A percentile compares a stretch with the other conserved stretches of the same genome.
Evolutionary conservation across 2,113 vertebrate species (phyloP).

Genomic region (Psephotus haematonotus): DNA sequence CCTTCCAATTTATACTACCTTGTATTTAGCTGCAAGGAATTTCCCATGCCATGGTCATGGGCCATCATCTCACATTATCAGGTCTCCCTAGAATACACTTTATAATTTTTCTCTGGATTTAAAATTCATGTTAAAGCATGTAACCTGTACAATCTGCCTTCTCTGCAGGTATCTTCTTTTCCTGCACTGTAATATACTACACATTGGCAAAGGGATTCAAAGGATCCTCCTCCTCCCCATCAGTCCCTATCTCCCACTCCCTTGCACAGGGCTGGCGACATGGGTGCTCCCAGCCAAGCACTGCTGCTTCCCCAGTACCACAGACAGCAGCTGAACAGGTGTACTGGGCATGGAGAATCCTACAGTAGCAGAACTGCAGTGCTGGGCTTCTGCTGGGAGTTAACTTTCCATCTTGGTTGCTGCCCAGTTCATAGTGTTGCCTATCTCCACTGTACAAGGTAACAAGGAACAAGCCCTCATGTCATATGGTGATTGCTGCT

Average conservation of each 20-base stretch:
- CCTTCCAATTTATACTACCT: not conserved
- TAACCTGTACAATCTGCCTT: not conserved
- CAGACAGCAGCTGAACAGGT: not conserved
- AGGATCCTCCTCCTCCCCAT: not conserved
- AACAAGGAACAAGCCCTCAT: not conserved
- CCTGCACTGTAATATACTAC: accelerated
- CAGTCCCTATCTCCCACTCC: not conserved
- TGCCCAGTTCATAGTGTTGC: not conserved
- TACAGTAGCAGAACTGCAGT: not conserved
- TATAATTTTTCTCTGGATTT: not conserved
- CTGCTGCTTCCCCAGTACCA: not conserved
- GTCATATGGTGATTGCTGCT: not conserved
- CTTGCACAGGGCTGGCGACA: accelerated
- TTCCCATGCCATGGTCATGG: not conserved
- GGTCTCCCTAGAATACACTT: not conserved
- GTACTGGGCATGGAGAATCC: accelerated
- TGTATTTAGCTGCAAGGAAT: not conserved
- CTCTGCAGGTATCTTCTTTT: not conserved
- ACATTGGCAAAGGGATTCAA: not conserved
- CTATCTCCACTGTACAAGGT: not conserved
- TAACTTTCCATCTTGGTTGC: not conserved
- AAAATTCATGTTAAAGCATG: not conserved
- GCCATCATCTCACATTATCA: not conserved
- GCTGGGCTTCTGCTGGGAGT: not conserved
- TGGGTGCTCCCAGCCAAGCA: not conserved